Base-by-base conservation (phyloP, 2,888 invertebrate species). In the Bembecia ichneumoniformis region DNA sequence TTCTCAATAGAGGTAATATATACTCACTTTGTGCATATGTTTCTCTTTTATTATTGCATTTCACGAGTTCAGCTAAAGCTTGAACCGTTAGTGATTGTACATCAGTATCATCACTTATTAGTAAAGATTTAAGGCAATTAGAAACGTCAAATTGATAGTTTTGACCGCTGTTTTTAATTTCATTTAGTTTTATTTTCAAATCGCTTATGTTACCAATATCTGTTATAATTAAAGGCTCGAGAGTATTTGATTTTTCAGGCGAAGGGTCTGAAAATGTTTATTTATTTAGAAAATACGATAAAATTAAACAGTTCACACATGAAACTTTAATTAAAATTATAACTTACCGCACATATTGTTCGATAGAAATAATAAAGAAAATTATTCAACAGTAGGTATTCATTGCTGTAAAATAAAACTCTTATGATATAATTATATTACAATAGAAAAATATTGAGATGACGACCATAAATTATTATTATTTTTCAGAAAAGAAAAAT, bases 31-130 rank as follows among this genome's bases (percentile, higher is more conserved):
- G 87, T 47, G 93, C 91, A 64, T 93, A 93, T 52, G 88, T 89
- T 66, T 90, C 90, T 51, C 96, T 90, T 66, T 94, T 93, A 43
- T 88, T 82, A 66, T 94, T 93, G 64, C 90, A 90, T 88, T 95
- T 96, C 10, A 93, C 93, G 34, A 95, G 88, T 80, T 96, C 96
- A 0, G 96, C 95, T 53, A 94, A 90, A 17, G 93, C 90, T 79
- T 94, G 91, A 13, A 92, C 89, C 16, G 90, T 89, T 54, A 90
- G 73, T 52, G 86, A 76, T 47, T 89, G 80, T 34, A 91, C 88
- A 52, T 88, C 88, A 55, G 74, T 75, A 56, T 88, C 87, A 47
- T 80, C 83, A 56, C 66, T 76, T 17, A 63, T 71, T 43, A 90
- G 57, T 55, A 90, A 68, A 2, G 74, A 66, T 62, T 79, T 79